phyloP scores from a whole-genome alignment of 2,797 vertebrate genomes.

The Eremophila alpestris region DNA sequence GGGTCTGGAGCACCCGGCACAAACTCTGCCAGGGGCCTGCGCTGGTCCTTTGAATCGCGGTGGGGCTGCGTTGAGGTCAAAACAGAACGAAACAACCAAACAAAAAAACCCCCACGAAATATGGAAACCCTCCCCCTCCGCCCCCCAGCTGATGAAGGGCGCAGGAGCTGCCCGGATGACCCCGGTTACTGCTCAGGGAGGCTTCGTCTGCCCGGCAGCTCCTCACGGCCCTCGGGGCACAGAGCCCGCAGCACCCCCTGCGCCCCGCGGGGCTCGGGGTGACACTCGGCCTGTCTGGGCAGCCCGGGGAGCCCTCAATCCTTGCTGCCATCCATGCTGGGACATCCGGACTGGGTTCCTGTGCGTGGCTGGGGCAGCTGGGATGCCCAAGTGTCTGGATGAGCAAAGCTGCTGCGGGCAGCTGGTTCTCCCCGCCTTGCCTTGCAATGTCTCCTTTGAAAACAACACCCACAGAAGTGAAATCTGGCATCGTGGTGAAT shows the following conservation, averaged over 20 bases:
- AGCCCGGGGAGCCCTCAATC: not conserved
- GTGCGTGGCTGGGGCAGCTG: not conserved
- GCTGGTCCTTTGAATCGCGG: not conserved
- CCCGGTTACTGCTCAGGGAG: not conserved
- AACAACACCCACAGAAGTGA: not conserved
- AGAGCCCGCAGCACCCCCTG: not conserved
- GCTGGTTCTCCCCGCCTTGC: not conserved
- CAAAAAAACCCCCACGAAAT: not conserved
- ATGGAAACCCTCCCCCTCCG: not conserved
- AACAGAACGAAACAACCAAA: not conserved
- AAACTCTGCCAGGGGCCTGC: not conserved
- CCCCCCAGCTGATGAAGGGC: not conserved
- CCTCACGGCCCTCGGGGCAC: not conserved
- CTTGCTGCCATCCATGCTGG: not conserved
- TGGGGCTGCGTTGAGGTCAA: not conserved
- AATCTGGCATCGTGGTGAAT: not conserved
- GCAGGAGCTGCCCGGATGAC: not conserved
- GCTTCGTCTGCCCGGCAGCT: not conserved
- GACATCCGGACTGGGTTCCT: not conserved
- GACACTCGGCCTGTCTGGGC: not conserved
- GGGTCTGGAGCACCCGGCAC: not conserved
- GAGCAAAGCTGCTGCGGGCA: not conserved
- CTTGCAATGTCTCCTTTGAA: not conserved
- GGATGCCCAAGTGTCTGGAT: not conserved
- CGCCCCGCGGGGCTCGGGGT: accelerated